Conservation (phyloP, 1,140 invertebrate genomes). For the Saccostrea glomerata region DNA sequence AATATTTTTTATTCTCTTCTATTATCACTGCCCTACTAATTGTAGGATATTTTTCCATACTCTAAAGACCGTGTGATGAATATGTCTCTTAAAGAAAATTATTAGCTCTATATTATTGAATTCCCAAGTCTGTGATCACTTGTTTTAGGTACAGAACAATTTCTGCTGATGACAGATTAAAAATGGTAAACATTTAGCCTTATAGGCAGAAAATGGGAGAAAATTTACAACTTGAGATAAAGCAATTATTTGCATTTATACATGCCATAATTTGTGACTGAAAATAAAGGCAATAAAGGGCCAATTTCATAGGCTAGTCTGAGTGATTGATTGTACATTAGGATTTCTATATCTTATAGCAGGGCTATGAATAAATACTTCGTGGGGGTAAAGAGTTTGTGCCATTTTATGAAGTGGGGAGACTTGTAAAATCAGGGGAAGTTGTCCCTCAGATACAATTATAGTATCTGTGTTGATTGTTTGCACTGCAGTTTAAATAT, state of each 20-base stretch:
- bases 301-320: conserved; percentile 25
- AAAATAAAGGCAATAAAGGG: conserved; percentile 34
- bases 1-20: background rate
- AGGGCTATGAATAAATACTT: conserved; percentile 32
- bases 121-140: conserved; percentile 1
- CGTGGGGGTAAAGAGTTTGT: conserved; percentile 34
- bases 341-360: conserved; percentile 30
- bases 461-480: conserved; percentile 27
- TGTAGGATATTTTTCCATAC: background rate
- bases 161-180: background rate
- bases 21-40: background rate
- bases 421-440: background rate
- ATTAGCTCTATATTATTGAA: background rate
- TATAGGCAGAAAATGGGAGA: background rate
- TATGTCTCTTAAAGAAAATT: background rate
- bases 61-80: background rate
- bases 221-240: conserved; percentile 29
- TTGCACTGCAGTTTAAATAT: conserved; percentile 8
- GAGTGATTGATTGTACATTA: conserved; percentile 31
- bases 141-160: background rate
- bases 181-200: background rate
- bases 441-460: background rate
- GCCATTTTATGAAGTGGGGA: conserved; percentile 22
- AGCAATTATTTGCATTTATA: conserved; percentile 34
- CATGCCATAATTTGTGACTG: conserved; percentile 36